Evolutionary conservation across 1,140 invertebrate species (phyloP).

Genomic region (Formica exsecta): DNA sequence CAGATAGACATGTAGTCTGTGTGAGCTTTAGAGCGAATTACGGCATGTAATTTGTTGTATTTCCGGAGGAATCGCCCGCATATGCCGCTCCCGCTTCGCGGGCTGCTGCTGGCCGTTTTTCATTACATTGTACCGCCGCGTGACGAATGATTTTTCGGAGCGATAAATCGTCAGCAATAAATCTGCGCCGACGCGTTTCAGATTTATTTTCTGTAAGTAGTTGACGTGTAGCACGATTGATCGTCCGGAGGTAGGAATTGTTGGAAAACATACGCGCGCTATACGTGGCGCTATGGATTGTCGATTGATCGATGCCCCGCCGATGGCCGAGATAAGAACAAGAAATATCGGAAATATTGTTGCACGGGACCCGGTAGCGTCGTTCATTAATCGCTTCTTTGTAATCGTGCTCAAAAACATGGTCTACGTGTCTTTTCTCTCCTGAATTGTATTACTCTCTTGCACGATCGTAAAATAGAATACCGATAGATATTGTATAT

Average conservation of each 20-base stretch:
- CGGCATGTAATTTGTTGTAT: conserved; percentile 49
- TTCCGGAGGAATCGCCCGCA: conserved; percentile 37
- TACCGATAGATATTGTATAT: conserved; percentile 37
- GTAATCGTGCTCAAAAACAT: conserved; percentile 25
- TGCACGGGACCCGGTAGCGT: conserved; percentile 6
- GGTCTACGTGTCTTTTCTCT: not conserved
- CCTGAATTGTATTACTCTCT: conserved; percentile 20
- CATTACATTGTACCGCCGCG: conserved; percentile 46
- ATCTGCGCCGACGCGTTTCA: conserved; percentile 61
- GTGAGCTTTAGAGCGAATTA: conserved; percentile 30
- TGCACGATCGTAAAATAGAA: conserved; percentile 32
- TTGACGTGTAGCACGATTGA: conserved; percentile 57
- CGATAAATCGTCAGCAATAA: conserved; percentile 62
- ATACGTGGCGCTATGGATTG: conserved; percentile 18
- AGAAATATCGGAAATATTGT: conserved; percentile 56
- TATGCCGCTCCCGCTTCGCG: not conserved
- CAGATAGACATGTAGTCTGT: conserved; percentile 15
- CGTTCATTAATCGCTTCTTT: conserved; percentile 51
- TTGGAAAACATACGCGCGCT: conserved; percentile 52
- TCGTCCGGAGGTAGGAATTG: conserved; percentile 47
- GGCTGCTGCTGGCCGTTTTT: conserved; percentile 32
- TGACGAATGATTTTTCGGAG: conserved; percentile 61
- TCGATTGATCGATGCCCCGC: conserved; percentile 54
- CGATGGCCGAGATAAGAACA: conserved; percentile 34
- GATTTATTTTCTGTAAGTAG: conserved; percentile 65